Conservation (phyloP, 2,888 invertebrate genomes). For the Litoditis marina region DNA sequence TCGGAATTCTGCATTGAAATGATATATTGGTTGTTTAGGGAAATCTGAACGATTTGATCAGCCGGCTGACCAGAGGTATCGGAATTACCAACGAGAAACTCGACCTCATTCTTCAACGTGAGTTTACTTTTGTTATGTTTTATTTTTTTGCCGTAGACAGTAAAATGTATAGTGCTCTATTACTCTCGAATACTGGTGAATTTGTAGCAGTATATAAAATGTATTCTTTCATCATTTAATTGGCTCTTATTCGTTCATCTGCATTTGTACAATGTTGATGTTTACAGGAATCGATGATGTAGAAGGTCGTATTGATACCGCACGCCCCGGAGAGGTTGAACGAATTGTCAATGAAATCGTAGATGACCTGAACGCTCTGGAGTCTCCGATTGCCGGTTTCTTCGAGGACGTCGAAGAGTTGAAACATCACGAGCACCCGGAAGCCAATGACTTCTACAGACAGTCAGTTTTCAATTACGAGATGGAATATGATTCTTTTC, state of each 20-base stretch:
- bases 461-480: conserved; percentile 40
- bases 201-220: too few relatives aligned
- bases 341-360: conserved; percentile 52
- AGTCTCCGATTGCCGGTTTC: conserved; percentile 55
- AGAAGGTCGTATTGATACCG: conserved; percentile 48
- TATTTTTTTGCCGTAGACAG: too few relatives aligned
- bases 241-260: too few relatives aligned
- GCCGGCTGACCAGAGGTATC: conserved; percentile 56
- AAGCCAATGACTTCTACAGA: conserved; percentile 55
- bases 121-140: neutral
- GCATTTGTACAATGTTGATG: too few relatives aligned
- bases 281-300: conserved; percentile 57
- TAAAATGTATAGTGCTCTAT: too few relatives aligned
- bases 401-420: conserved; percentile 60
- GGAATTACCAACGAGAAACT: conserved; percentile 61
- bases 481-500: neutral
- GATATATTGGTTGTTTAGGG: conserved; percentile 33
- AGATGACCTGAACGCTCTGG: conserved; percentile 56
- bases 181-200: too few relatives aligned
- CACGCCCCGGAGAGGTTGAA: conserved; percentile 45
- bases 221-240: too few relatives aligned
- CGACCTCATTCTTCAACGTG: conserved; percentile 54
- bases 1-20: too few relatives aligned
- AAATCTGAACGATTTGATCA: conserved; percentile 51
- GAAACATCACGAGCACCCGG: conserved; percentile 50